Base-by-base conservation (phyloP, 2,888 invertebrate species). In the Rhingia campestris region DNA sequence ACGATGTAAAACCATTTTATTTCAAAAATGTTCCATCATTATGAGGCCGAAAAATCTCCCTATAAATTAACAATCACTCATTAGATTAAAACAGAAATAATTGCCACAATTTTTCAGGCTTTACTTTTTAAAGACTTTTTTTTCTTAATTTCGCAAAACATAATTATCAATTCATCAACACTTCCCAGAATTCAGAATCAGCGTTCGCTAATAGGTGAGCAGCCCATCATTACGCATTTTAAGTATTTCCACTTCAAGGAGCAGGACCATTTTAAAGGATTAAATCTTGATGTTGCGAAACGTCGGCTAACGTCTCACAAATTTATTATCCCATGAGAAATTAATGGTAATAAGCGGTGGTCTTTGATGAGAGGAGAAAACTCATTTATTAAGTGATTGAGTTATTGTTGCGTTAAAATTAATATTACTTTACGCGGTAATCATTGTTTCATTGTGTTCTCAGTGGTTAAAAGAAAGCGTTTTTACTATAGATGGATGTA, bases 351-450 rank as follows among this genome's bases (percentile, higher is more conserved):
- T 35, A 37, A 51, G 47, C 51, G 39, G 12, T 39, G 47, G 39
- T 64, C 39, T 7, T 39, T 64, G n/a, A 14, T 39, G 39, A 39
- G n/a, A n/a, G 22, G 2, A 1, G 22, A 22, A 67, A 54, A 43
- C 43, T 54, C 35, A 67, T 45, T 67, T 67, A 67, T 41, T 43
- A 35, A 67, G 45, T 45, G 10, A 67, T 45, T 54, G 22, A 67
- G 54, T 67, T 54, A 35, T 54, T 39, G 41, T 53, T 43, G 43
- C 7, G 43, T 33, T 54, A 35, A 45, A 67, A 54, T 54, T 67
- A 67, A 22, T 22, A 22, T 22, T 22, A 22, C 22, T 2, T 22
- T 22, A 22, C 22, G 22, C 22, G 22, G 22, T 2, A 22, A 22
- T 22, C 2, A 2, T 22, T 22, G 1, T 22, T 22, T 22, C 22